phyloP scores from a whole-genome alignment of 2,888 invertebrate species.

The Lycia hirtaria region DNA sequence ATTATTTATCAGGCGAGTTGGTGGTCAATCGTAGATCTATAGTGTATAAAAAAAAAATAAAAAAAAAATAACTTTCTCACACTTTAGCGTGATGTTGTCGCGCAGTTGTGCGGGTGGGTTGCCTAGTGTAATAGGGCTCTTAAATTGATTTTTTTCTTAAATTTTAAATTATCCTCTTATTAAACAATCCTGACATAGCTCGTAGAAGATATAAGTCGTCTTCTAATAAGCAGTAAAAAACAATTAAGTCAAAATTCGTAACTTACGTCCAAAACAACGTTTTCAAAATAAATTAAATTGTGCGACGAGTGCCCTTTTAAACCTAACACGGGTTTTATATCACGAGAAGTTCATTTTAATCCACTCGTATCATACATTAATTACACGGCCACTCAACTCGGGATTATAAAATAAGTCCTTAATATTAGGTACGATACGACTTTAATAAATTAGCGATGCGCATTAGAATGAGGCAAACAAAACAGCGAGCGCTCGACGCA shows the following conservation, averaged over 20 bases:
- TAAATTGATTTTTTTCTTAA: too few species aligned
- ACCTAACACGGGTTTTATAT: conserved; percentile 19
- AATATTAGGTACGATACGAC: conserved; percentile 39
- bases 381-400: conserved; percentile 38
- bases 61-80: too few species aligned
- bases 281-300: conserved; percentile 25
- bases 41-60: too few species aligned
- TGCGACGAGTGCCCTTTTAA: conserved; percentile 23
- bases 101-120: too few species aligned
- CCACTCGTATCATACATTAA: conserved; percentile 26
- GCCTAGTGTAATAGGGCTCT: too few species aligned
- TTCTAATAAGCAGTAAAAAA: neutral
- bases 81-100: too few species aligned
- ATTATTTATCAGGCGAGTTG: too few species aligned
- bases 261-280: conserved; percentile 8
- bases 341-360: conserved; percentile 19
- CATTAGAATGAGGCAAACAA: conserved; percentile 60
- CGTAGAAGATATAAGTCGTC: too few species aligned
- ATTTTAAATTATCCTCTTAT: too few species aligned
- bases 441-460: conserved; percentile 60
- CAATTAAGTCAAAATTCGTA: neutral
- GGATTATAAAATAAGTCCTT: conserved; percentile 48
- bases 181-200: too few species aligned
- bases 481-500: conserved; percentile 51
- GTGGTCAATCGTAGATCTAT: too few species aligned